Evolutionary conservation across 2,888 invertebrate genomes (phyloP).

Genomic region (Matsumyia berberina): DNA sequence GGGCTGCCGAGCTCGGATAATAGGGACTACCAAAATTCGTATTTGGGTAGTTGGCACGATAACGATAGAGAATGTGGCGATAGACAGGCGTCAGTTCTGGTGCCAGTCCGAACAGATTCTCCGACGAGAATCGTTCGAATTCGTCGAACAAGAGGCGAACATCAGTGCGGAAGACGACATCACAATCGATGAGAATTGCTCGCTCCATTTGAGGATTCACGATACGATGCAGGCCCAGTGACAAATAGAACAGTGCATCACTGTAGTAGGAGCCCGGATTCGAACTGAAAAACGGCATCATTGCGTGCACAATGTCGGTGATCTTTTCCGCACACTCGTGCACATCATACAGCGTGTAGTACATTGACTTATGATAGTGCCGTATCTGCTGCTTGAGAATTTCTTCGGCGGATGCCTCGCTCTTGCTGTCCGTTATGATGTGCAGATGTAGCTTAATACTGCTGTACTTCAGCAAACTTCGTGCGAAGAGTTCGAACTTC

Average conservation of each 20-base stretch:
- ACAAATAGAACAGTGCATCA: slow-evolving; percentile 91
- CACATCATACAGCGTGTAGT: slow-evolving; percentile 87
- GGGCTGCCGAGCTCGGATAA: slow-evolving; percentile 79
- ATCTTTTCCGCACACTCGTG: slow-evolving; percentile 86
- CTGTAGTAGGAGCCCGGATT: slow-evolving; percentile 90
- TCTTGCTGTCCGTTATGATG: slow-evolving; percentile 87
- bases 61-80: slow-evolving; percentile 89
- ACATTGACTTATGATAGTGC: slow-evolving; percentile 84
- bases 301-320: slow-evolving; percentile 87
- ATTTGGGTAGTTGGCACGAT: slow-evolving; percentile 87
- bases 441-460: slow-evolving; percentile 86
- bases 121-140: slow-evolving; percentile 87
- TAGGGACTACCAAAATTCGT: slow-evolving; percentile 86
- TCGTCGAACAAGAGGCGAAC: slow-evolving; percentile 88
- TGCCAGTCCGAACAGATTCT: slow-evolving; percentile 89
- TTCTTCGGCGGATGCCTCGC: slow-evolving; percentile 85
- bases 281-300: slow-evolving; percentile 90
- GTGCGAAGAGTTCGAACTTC: slow-evolving; percentile 83
- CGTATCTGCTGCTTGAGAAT: slow-evolving; percentile 83
- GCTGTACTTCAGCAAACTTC: slow-evolving; percentile 82
- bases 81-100: slow-evolving; percentile 92
- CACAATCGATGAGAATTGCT: slow-evolving; percentile 91
- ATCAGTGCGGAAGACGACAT: slow-evolving; percentile 90
- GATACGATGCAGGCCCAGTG: slow-evolving; percentile 89
- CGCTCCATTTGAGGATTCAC: slow-evolving; percentile 86